These are phyloP conservation scores for Hylomyscus alleni DNA, from an alignment of 2,797 vertebrate genomes.

Conservation along the genomic window DNA sequence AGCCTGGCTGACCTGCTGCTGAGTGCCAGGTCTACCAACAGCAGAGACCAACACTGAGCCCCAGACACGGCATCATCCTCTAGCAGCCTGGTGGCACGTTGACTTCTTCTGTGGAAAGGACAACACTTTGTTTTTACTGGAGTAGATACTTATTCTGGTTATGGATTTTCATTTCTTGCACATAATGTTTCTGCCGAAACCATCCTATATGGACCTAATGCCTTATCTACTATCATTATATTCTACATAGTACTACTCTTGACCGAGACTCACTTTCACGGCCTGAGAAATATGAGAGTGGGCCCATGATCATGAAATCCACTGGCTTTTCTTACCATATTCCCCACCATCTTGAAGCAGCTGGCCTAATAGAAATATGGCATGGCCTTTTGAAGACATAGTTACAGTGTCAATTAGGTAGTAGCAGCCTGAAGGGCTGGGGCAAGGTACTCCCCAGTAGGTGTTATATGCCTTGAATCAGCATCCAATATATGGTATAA, in stretches of 20 bases:
- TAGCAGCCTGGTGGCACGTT: background rate
- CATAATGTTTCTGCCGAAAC: background rate
- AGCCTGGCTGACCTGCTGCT: no score
- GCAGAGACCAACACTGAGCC: background rate
- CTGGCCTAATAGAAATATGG: background rate
- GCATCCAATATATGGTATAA: background rate
- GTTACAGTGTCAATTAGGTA: background rate
- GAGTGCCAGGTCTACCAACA: background rate
- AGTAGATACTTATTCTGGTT: background rate
- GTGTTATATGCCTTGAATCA: background rate
- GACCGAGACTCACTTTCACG: background rate
- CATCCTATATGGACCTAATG: background rate
- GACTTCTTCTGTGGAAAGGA: background rate
- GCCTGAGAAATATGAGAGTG: background rate
- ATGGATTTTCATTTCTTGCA: background rate
- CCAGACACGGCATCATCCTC: background rate
- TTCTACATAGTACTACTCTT: background rate
- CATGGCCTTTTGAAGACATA: background rate
- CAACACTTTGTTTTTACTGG: background rate
- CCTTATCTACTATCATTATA: background rate
- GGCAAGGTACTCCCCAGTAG: background rate
- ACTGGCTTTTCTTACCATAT: background rate
- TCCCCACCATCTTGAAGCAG: background rate
- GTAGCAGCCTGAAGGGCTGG: background rate
- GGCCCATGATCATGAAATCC: background rate